Evolutionary conservation across 1,140 invertebrate genomes (phyloP).

Genomic region (Eriocheir sinensis): DNA sequence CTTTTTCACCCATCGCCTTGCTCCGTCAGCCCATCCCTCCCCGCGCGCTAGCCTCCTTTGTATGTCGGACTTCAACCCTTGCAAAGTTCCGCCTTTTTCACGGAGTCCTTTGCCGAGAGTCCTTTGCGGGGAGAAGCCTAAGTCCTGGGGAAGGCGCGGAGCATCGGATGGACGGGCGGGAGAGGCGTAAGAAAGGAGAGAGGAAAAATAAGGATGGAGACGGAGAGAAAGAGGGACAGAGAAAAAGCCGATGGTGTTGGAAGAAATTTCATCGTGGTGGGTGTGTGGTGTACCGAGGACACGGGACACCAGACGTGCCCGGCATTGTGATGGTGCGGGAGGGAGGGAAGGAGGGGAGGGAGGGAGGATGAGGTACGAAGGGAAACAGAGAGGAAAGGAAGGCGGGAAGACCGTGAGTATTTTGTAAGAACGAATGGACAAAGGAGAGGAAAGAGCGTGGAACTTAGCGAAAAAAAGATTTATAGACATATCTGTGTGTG

Average conservation of each 20-base stretch:
- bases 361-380: neutral
- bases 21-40: neutral
- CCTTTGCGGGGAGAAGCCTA: neutral
- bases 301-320: slow-evolving; percentile 18
- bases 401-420: neutral
- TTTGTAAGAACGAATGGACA: neutral
- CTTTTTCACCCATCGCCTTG: neutral
- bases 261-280: slow-evolving; percentile 24
- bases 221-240: neutral
- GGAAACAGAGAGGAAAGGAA: neutral
- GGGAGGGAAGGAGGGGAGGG: neutral
- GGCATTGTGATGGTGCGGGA: neutral
- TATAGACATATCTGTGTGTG: neutral
- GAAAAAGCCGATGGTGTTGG: slow-evolving; percentile 21
- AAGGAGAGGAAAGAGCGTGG: neutral
- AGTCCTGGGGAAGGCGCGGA: neutral
- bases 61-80: neutral
- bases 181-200: neutral
- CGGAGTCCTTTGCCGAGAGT: neutral
- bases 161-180: neutral
- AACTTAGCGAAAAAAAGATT: neutral
- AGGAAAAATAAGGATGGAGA: neutral
- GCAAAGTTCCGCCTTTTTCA: neutral
- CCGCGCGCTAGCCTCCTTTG: neutral
- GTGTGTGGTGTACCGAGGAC: slow-evolving; percentile 19